phyloP scores from a whole-genome alignment of 2,797 vertebrate species.

The Pyrocephalus nanus region DNA sequence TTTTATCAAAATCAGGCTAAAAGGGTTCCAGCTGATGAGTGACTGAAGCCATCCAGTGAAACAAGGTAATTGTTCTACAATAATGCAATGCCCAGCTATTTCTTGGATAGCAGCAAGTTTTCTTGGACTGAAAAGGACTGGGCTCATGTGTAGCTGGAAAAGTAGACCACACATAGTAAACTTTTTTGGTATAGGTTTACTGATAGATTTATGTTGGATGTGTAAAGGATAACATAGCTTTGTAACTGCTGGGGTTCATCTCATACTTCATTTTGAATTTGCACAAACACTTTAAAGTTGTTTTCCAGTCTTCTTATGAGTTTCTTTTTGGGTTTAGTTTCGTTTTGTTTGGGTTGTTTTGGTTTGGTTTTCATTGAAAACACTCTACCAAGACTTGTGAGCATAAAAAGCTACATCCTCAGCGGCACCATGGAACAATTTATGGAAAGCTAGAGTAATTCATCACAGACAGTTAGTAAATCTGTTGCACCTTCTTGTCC shows the following conservation, averaged over 20 bases:
- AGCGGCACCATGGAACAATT: not conserved
- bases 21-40: not conserved
- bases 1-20: not conserved
- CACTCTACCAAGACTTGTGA: not conserved
- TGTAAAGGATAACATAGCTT: not conserved
- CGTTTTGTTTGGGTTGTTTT: not conserved
- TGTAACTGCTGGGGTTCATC: not conserved
- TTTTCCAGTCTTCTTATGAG: not conserved
- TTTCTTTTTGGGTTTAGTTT: not conserved
- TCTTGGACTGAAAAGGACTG: not conserved
- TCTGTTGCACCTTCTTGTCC: not conserved
- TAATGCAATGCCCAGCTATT: not conserved
- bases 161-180: not conserved
- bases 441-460: not conserved
- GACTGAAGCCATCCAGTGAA: not conserved
- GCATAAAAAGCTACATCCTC: not conserved
- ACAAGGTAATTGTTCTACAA: not conserved
- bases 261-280: not conserved
- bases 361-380: rapidly evolving
- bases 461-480: not conserved
- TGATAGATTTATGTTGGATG: not conserved
- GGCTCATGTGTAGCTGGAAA: not conserved
- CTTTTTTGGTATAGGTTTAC: not conserved
- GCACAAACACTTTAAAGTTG: not conserved
- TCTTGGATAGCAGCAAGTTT: not conserved